Evolutionary conservation across 2,888 invertebrate genomes (phyloP), one percentile per base, ranked within the genome.

Genomic region (Netelia virgata): DNA sequence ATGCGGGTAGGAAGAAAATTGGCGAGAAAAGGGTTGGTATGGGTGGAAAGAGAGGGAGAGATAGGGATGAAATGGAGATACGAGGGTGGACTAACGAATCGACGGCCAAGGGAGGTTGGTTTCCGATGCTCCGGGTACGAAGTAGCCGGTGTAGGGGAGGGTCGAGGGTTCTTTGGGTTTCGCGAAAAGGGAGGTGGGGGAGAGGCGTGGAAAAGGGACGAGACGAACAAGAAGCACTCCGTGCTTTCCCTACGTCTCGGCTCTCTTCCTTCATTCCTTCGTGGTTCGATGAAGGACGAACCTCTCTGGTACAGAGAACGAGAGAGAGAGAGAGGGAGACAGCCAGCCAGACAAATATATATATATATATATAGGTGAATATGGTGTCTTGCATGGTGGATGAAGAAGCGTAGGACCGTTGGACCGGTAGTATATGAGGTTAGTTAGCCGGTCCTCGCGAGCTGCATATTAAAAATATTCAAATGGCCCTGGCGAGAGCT

Each of bases 381-480:
- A 61, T 59, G 59, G 57, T 57, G 16, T 18, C 53, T 64, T 73
- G 76, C 61, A 77, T 55, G 80, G 76, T 72, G 83, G 82, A 84
- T 82, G 82, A 85, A 85, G 75, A 70, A 41, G 16, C 10, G 36
- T 50, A 41, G 74, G 57, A 63, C 75, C 76, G 72, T 81, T 78
- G 84, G 84, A 78, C 79, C 80, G 82, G 79, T 91, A 88, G 90
- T 91, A 89, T 90, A 90, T 88, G 90, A 90, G 90, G 90, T 91
- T 92, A 91, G 92, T 93, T 92, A 92, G 91, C 87, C 88, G 85
- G 28, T 84, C 85, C 88, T 87, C 89, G 90, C 88, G 91, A 88
- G 90, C 87, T 89, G 92, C 92, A 92, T 92, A 91, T 92, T 92
- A 93, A 92, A 92, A 92, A 91, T 91, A 92, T 92, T 92, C 91